A percentile compares a stretch with the other conserved stretches of the same genome.
Conservation (phyloP, 1,140 invertebrate genomes). For the Chrysomallon squamiferum region DNA sequence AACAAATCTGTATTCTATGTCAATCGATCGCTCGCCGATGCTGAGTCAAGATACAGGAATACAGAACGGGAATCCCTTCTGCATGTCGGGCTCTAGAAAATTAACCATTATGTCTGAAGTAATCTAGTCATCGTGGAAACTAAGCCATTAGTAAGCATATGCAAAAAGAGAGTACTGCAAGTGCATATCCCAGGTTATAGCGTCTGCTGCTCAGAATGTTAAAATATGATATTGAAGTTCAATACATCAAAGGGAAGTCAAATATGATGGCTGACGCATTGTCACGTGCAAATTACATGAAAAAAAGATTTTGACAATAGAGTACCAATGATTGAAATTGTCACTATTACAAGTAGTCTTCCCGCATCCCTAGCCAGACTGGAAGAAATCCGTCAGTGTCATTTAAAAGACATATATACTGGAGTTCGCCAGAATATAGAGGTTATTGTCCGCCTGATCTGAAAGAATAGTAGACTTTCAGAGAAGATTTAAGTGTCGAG, state of each 20-base stretch:
- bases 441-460: background rate
- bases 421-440: background rate
- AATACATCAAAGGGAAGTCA: constrained; percentile 28
- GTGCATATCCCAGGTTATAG: constrained; percentile 24
- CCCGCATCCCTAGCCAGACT: constrained; percentile 2
- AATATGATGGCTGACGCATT: constrained; percentile 30
- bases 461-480: background rate
- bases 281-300: constrained; percentile 8
- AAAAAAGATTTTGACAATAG: background rate
- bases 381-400: constrained; percentile 2
- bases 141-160: constrained; percentile 33
- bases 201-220: constrained; percentile 29
- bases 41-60: constrained; percentile 40
- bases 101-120: constrained; percentile 64
- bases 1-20: background rate
- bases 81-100: constrained; percentile 65
- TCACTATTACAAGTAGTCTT: background rate
- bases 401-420: background rate
- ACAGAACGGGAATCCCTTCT: constrained; percentile 66
- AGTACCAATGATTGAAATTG: constrained; percentile 3
- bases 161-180: constrained; percentile 22
- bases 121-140: constrained; percentile 1
- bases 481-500: background rate
- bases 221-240: constrained; percentile 36
- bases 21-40: background rate